Evolutionary conservation across 1,140 invertebrate genomes (phyloP).

Genomic region (Drosophila tsacasi): DNA sequence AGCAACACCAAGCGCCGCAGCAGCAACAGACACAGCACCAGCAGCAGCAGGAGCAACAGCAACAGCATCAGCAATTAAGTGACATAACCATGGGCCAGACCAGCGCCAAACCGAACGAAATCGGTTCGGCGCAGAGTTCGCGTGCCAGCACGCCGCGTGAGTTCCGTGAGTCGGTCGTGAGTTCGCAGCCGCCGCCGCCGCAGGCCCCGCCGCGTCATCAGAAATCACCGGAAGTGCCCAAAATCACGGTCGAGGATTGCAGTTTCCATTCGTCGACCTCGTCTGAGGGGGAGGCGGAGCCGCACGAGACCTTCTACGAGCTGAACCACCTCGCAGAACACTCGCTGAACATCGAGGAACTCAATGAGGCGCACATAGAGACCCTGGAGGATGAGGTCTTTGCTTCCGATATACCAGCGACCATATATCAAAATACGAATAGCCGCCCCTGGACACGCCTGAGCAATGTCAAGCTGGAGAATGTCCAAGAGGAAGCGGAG

Average conservation of each 20-base stretch:
- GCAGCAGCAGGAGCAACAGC: conserved; percentile 35
- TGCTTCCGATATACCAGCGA: conserved; percentile 68
- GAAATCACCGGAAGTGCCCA: conserved; percentile 66
- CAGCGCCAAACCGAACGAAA: conserved; percentile 69
- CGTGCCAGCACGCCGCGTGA: conserved; percentile 71
- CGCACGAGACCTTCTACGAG: conserved; percentile 61
- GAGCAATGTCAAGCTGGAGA: conserved; percentile 76
- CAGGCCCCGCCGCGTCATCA: conserved; percentile 55
- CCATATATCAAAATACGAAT: conserved; percentile 64
- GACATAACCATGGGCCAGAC: conserved; percentile 78
- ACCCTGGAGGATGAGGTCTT: conserved; percentile 72
- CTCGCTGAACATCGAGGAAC: conserved; percentile 62
- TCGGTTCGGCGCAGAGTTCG: conserved; percentile 51
- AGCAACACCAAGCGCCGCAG: conserved; percentile 31
- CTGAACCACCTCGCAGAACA: conserved; percentile 44
- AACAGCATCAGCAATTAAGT: conserved; percentile 46
- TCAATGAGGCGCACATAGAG: conserved; percentile 62
- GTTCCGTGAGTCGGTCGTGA: conserved; percentile 74
- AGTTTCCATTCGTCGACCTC: conserved; percentile 40
- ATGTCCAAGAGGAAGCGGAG: conserved; percentile 75
- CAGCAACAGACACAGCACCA: conserved; percentile 19
- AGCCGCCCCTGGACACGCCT: conserved; percentile 67
- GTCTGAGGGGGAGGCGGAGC: conserved; percentile 7
- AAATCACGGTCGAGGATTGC: conserved; percentile 77
- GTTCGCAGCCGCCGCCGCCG: conserved; percentile 33